These are phyloP conservation scores for Neotoxoptera formosana DNA, from an alignment of 1,140 invertebrate species.

Conservation along the genomic window DNA sequence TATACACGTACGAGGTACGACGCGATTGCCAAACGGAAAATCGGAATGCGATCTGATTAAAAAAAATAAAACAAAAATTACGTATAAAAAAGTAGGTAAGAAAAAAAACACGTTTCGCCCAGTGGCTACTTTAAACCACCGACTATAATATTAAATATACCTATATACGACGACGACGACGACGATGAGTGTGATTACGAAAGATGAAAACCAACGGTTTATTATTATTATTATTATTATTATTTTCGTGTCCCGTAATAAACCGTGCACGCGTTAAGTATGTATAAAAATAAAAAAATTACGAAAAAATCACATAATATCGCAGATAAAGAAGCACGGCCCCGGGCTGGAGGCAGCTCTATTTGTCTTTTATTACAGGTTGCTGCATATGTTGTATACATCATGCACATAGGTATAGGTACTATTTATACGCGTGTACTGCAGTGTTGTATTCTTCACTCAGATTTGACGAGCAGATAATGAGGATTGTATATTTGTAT, in stretches of 20 bases:
- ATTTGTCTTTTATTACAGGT: slow-evolving; percentile 34
- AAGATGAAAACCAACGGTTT: slow-evolving; percentile 43
- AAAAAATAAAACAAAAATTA: slow-evolving; percentile 2
- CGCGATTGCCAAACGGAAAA: slow-evolving; percentile 16
- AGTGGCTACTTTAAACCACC: background rate
- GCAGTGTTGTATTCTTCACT: background rate
- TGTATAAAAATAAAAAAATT: slow-evolving; percentile 21
- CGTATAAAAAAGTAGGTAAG: background rate
- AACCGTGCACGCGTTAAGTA: background rate
- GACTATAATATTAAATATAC: background rate
- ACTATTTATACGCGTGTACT: background rate
- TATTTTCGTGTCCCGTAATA: background rate
- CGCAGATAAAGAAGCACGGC: background rate
- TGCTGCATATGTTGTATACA: background rate
- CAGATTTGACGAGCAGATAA: background rate
- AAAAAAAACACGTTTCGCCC: slow-evolving; percentile 32
- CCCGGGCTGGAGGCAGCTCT: background rate
- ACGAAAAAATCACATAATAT: background rate
- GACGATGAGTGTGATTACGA: slow-evolving; percentile 14
- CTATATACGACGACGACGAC: background rate
- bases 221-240: slow-evolving; percentile 31
- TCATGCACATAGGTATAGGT: background rate
- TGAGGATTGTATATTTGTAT: background rate
- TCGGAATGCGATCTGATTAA: slow-evolving; percentile 43
- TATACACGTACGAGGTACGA: background rate